Conservation (phyloP, 2,113 vertebrate species). For the Plecotus auritus region DNA sequence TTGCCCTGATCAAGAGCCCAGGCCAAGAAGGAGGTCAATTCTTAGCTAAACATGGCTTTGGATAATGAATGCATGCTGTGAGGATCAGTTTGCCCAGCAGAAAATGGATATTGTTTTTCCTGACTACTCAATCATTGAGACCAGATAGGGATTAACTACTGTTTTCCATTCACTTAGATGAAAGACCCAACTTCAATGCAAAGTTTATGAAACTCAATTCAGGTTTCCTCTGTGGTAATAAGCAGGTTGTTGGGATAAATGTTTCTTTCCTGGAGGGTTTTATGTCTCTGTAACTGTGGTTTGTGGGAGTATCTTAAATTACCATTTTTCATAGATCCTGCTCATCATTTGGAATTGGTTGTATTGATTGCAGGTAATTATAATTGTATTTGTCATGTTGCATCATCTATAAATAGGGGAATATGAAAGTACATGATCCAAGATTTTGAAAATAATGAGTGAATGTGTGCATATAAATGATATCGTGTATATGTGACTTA, state of each 20-base stretch:
- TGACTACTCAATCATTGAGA: not conserved
- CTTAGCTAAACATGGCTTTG: not conserved
- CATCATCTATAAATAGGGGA: slow-evolving; percentile 35
- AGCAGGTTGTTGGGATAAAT: slow-evolving; percentile 34
- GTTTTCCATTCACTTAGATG: slow-evolving; percentile 58
- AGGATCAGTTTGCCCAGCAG: not conserved
- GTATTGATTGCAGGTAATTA: slow-evolving; percentile 78
- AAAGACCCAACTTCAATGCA: slow-evolving; percentile 37
- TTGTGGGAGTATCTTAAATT: slow-evolving; percentile 71
- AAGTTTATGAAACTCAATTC: slow-evolving; percentile 54
- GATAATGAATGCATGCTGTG: not conserved
- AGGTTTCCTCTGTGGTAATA: slow-evolving; percentile 48
- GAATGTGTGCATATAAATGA: not conserved
- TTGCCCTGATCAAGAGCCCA: slow-evolving; percentile 28
- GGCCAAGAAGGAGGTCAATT: slow-evolving; percentile 39
- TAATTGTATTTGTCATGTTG: slow-evolving; percentile 70
- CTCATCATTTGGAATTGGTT: slow-evolving; percentile 70
- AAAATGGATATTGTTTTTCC: not conserved
- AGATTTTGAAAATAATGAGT: not conserved
- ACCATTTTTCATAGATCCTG: slow-evolving; percentile 69
- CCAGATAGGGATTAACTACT: slow-evolving; percentile 40
- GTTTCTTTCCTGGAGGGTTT: slow-evolving; percentile 66
- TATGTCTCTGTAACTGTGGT: slow-evolving; percentile 49
- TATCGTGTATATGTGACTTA: not conserved
- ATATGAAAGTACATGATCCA: slow-evolving; percentile 19